phyloP scores from a whole-genome alignment of 2,888 invertebrate species.

The Andrena bicolor region DNA sequence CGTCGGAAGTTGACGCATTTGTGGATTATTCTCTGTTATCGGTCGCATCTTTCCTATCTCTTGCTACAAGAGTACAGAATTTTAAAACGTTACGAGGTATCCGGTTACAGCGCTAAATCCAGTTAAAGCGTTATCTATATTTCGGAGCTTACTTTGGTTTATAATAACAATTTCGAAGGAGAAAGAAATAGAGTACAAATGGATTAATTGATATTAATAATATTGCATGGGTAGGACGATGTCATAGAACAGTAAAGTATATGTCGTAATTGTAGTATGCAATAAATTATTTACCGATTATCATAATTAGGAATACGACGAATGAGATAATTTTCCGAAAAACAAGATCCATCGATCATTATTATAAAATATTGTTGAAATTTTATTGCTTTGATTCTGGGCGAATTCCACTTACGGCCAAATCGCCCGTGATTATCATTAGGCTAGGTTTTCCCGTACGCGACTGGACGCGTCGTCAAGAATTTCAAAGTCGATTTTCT shows the following conservation, averaged over 20 bases:
- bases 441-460: too few species aligned
- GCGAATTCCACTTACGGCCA: too few species aligned
- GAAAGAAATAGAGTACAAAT: slow-evolving; percentile 52
- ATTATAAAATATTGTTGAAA: slow-evolving; percentile 4
- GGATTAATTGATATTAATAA: slow-evolving; percentile 54
- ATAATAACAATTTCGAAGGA: slow-evolving; percentile 36
- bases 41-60: background rate
- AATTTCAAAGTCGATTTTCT: too few species aligned
- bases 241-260: slow-evolving; percentile 57
- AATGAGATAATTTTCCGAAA: slow-evolving; percentile 26
- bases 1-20: slow-evolving; percentile 35
- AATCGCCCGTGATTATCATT: too few species aligned
- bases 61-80: background rate
- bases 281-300: slow-evolving; percentile 55
- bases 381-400: background rate
- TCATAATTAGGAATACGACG: slow-evolving; percentile 39
- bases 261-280: slow-evolving; percentile 51
- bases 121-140: background rate
- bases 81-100: too few species aligned
- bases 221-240: slow-evolving; percentile 65
- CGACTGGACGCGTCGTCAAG: too few species aligned
- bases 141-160: background rate
- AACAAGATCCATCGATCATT: slow-evolving; percentile 47
- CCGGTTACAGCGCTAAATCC: background rate
- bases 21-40: slow-evolving; percentile 1